A percentile compares a stretch with the other conserved stretches of the same genome.
phyloP scores from a whole-genome alignment of 1,140 invertebrate species.

The Laodelphax striatellus region DNA sequence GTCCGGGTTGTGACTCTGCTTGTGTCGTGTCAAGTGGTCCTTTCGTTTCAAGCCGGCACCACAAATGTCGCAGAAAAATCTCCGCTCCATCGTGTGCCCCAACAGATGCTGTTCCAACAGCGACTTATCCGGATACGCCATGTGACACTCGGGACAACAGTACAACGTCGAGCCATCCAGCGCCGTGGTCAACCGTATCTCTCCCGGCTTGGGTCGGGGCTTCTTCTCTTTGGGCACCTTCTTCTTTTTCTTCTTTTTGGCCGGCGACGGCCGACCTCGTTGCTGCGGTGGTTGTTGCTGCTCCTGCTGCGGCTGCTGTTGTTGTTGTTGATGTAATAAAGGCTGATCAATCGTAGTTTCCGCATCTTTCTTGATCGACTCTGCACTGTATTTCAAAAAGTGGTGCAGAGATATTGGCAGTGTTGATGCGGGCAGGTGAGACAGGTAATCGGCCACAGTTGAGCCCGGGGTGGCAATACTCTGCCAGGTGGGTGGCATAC shows the following conservation, averaged over 20 bases:
- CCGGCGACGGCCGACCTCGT: constrained; percentile 32
- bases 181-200: constrained; percentile 69
- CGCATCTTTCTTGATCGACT: constrained; percentile 55
- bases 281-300: constrained; percentile 17
- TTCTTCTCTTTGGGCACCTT: constrained; percentile 67
- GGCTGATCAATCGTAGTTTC: constrained; percentile 9
- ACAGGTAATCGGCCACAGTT: constrained; percentile 72
- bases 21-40: constrained; percentile 38
- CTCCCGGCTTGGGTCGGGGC: constrained; percentile 64
- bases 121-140: constrained; percentile 71
- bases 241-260: constrained; percentile 77
- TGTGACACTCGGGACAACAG: constrained; percentile 76
- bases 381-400: constrained; percentile 72
- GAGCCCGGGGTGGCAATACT: constrained; percentile 60
- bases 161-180: constrained; percentile 71
- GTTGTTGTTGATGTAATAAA: constrained; percentile 11
- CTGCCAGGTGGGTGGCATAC: constrained; percentile 46
- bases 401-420: constrained; percentile 68
- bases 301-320: constrained; percentile 24
- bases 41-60: constrained; percentile 38
- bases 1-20: constrained; percentile 40
- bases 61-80: constrained; percentile 39
- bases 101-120: constrained; percentile 70
- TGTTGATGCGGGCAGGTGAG: constrained; percentile 59
- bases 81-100: constrained; percentile 34